Base-by-base conservation (phyloP, 30 jellyfish, hydroid and myxozoan species). In the Turritopsis dohrnii region DNA sequence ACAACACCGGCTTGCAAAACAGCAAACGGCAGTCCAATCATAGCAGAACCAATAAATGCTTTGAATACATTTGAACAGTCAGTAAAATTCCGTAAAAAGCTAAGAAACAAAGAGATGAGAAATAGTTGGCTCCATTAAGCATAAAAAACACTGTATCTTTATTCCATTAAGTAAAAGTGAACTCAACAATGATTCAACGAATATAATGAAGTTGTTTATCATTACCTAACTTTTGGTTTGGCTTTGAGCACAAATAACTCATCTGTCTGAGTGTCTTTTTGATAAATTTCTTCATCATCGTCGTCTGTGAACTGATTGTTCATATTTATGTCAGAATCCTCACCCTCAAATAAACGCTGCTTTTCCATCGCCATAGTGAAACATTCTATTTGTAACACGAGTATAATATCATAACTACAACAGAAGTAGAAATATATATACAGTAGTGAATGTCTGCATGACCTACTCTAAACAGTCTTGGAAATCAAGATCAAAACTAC, bases 11-110 rank as follows among this genome's bases (percentile, higher is more conserved):
- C 88, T 79, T 89, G 96, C 28, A 66, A 25, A 21, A 94, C 89
- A 4, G 97, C 99, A 89, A 94, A 94, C 26, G 99, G 99, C 74
- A 94, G 65, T 1, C 97, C 99, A 83, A 94, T 89, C 88, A 94
- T 41, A 7, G 91, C 85, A 27, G 99, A 89, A 29, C 99, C 99
- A 89, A 94, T 94, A 71, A 94, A 94, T 21, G 99, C 99, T 79
- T 94, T 94, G 54, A 94, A 88, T 5, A 94, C 99, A 87, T 94
- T 94, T 81, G 99, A 94, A 53, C 96, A 94, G 73, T 94, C 99
- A 21, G 97, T 81, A 75, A 89, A 94, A 54, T 87, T 90, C 53
- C 83, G 97, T 26, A 74, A 95, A 72, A 88, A 89, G 21, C 99
- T 94, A 75, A 54, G 79, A n/a, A n/a, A n/a, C n/a, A n/a, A n/a